phyloP scores from a whole-genome alignment of 2,113 vertebrate species.

The Myrmecophaga tridactyla region DNA sequence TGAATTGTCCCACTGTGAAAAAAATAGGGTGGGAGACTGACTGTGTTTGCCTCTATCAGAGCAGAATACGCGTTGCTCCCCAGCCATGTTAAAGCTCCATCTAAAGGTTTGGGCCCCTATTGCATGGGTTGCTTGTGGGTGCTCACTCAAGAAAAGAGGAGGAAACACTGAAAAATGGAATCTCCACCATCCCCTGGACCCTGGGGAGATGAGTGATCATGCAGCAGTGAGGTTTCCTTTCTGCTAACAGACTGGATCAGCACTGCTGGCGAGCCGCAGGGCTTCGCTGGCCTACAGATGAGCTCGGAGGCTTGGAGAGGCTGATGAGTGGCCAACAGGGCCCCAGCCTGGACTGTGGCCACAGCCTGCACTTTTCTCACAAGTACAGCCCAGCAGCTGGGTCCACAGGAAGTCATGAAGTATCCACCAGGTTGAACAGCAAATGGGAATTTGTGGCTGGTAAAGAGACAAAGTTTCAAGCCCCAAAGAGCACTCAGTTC shows the following conservation, averaged over 20 bases:
- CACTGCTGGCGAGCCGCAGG: neutral
- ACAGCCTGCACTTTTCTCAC: neutral
- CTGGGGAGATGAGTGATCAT: neutral
- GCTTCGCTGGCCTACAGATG: neutral
- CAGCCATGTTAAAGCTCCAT: accelerated
- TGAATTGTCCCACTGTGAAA: accelerated
- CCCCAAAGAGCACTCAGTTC: neutral
- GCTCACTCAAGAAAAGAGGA: neutral
- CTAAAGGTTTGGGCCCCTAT: neutral
- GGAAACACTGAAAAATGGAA: neutral
- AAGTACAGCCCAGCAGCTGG: neutral
- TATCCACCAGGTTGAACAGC: neutral
- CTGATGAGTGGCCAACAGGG: too few relatives aligned
- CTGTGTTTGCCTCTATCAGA: neutral
- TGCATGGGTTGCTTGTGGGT: neutral
- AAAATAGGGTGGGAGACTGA: neutral
- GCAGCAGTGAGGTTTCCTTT: neutral
- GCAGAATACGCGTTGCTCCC: accelerated
- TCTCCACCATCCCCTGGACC: neutral
- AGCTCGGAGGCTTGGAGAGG: neutral
- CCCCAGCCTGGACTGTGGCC: neutral
- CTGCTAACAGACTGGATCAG: too few relatives aligned
- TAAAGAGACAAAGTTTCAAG: neutral
- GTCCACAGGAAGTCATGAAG: neutral
- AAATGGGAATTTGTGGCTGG: neutral